Conservation (phyloP, 2,888 invertebrate genomes). For the Crocallis elinguaria region DNA sequence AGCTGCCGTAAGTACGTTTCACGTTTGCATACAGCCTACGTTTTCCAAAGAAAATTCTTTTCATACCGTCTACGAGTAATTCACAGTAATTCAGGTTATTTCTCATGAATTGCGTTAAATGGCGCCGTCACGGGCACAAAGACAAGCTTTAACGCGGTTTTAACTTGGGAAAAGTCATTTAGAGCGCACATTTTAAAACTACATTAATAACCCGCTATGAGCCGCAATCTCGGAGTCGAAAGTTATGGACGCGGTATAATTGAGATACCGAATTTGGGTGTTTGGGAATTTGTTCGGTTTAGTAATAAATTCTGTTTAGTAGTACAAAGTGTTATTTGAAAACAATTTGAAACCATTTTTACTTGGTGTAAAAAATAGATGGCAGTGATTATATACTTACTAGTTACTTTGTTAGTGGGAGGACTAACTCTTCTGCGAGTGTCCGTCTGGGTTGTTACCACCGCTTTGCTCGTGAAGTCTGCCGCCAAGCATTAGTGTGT, state of each 20-base stretch:
- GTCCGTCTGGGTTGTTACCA: no score
- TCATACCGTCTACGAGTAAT: constrained; percentile 21
- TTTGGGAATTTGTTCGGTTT: background rate
- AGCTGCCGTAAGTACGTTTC: constrained; percentile 8
- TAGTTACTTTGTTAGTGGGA: no score
- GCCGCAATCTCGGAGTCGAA: constrained; percentile 58
- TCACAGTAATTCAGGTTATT: constrained; percentile 36
- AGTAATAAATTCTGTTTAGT: no score
- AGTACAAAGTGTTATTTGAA: no score
- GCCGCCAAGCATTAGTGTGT: no score
- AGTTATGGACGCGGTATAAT: constrained; percentile 50
- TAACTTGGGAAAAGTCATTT: constrained; percentile 72
- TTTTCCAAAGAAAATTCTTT: constrained; percentile 25
- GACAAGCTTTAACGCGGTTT: constrained; percentile 69
- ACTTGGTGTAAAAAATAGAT: no score
- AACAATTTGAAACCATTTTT: no score
- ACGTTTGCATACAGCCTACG: background rate
- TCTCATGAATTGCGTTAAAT: constrained; percentile 63
- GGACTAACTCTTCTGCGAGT: no score
- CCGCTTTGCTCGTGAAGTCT: no score
- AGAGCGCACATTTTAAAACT: constrained; percentile 77
- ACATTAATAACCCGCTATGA: constrained; percentile 72
- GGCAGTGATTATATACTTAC: no score
- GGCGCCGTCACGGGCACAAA: constrained; percentile 66
- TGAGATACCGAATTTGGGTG: constrained; percentile 18